A percentile compares a stretch with the other conserved stretches of the same genome.
phyloP scores from a whole-genome alignment of 2,113 vertebrate species.

The Bettongia penicillata region DNA sequence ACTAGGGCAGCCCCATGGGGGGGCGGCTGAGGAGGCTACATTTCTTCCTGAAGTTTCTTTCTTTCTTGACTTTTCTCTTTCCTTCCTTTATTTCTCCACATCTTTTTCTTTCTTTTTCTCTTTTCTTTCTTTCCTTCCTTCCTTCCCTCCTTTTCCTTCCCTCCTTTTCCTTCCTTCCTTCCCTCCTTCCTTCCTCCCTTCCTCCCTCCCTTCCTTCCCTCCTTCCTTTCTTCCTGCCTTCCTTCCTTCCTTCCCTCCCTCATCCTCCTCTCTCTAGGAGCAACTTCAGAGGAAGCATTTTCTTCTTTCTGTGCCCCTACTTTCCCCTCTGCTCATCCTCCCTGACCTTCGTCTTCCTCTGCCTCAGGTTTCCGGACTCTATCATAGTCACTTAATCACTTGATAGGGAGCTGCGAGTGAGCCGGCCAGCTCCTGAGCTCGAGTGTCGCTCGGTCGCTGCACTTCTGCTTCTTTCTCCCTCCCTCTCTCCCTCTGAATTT shows the following conservation, averaged over 20 bases:
- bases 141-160: accelerated
- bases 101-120: too few relatives aligned
- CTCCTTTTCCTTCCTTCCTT: accelerated
- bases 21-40: background rate
- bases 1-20: background rate
- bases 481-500: background rate
- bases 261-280: too few relatives aligned
- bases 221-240: background rate
- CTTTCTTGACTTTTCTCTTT: too few relatives aligned
- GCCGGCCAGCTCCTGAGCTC: background rate
- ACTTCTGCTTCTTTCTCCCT: background rate
- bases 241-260: too few relatives aligned
- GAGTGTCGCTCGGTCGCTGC: background rate
- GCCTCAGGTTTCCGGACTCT: background rate
- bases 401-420: background rate
- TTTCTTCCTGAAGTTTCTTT: too few relatives aligned
- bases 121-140: too few relatives aligned
- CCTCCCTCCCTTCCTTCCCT: too few relatives aligned
- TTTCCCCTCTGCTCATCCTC: background rate
- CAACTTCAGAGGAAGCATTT: too few relatives aligned
- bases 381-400: background rate
- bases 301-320: too few relatives aligned
- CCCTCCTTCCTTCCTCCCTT: too few relatives aligned
- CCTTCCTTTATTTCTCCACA: too few relatives aligned
- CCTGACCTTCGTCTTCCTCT: background rate